Conservation (phyloP, 2,797 vertebrate species). For the Alouatta caraya region DNA sequence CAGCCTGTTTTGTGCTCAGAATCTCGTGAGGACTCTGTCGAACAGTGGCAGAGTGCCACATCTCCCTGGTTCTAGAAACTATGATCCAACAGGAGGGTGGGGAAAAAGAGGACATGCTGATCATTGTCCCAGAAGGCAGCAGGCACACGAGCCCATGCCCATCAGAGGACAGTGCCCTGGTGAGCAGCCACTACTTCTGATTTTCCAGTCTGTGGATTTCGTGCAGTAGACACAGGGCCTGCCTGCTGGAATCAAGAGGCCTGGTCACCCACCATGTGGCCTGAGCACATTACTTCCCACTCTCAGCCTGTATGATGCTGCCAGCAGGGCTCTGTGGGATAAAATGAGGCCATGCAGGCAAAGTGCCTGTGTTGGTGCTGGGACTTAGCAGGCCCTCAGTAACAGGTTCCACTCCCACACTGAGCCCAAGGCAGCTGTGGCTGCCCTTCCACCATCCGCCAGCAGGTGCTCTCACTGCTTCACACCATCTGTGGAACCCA, state of each 20-base stretch:
- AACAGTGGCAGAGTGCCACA: not conserved
- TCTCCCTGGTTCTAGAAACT: not conserved
- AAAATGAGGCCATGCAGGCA: not conserved
- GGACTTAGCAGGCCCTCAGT: not conserved
- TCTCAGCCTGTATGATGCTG: not conserved
- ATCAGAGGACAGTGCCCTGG: not conserved
- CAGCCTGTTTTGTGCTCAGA: not conserved
- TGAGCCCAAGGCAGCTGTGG: not conserved
- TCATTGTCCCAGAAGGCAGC: not conserved
- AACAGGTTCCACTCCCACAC: not conserved
- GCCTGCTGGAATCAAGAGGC: not conserved
- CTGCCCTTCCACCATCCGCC: not conserved
- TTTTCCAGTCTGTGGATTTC: not conserved
- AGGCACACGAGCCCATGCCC: not conserved
- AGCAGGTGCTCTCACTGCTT: constrained; percentile 12
- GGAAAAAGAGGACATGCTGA: not conserved
- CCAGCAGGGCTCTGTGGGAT: not conserved
- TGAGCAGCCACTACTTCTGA: not conserved
- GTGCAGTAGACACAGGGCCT: not conserved
- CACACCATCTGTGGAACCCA: not conserved
- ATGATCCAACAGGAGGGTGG: not conserved
- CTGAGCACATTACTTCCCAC: not conserved
- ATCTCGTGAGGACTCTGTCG: not conserved
- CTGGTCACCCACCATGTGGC: too few species aligned
- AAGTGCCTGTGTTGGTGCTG: not conserved